Evolutionary conservation across 2,888 invertebrate species (phyloP).

Genomic region (Amaurobius ferox): DNA sequence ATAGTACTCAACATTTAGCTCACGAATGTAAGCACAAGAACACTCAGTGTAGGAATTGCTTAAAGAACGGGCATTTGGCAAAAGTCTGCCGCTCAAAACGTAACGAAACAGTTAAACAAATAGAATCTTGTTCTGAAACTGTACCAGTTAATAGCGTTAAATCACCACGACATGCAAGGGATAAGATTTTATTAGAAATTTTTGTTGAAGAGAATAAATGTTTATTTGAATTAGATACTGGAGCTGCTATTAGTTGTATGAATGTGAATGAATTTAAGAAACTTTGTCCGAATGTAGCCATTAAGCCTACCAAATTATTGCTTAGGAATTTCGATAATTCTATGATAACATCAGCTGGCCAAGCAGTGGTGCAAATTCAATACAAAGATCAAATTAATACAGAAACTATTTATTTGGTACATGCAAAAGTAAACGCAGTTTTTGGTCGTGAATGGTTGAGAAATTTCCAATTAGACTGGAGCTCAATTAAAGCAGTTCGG

Average conservation of each 20-base stretch:
- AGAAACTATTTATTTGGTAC: conserved; percentile 42
- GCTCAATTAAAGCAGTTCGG: conserved; percentile 35
- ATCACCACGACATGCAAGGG: conserved; percentile 55
- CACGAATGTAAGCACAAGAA: conserved; percentile 55
- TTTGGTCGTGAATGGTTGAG: conserved; percentile 46
- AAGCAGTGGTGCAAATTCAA: conserved; percentile 41
- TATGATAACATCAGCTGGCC: conserved; percentile 35
- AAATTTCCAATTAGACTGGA: conserved; percentile 35
- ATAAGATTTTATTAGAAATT: conserved; percentile 54
- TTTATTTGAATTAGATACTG: conserved; percentile 43
- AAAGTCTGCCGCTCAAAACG: conserved; percentile 55
- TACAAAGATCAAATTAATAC: conserved; percentile 47
- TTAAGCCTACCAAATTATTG: conserved; percentile 51
- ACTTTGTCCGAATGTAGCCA: conserved; percentile 54
- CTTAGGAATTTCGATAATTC: conserved; percentile 40
- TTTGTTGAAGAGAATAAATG: conserved; percentile 52
- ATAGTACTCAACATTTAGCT: conserved; percentile 56
- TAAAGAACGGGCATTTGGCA: conserved; percentile 55
- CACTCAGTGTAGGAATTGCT: conserved; percentile 51
- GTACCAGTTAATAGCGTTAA: conserved; percentile 53
- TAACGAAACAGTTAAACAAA: conserved; percentile 56
- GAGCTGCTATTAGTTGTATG: conserved; percentile 52
- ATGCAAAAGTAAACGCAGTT: conserved; percentile 43
- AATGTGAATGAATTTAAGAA: conserved; percentile 45
- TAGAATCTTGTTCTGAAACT: conserved; percentile 55